Evolutionary conservation across 1,140 invertebrate species (phyloP).

Genomic region (Lethrus apterus): DNA sequence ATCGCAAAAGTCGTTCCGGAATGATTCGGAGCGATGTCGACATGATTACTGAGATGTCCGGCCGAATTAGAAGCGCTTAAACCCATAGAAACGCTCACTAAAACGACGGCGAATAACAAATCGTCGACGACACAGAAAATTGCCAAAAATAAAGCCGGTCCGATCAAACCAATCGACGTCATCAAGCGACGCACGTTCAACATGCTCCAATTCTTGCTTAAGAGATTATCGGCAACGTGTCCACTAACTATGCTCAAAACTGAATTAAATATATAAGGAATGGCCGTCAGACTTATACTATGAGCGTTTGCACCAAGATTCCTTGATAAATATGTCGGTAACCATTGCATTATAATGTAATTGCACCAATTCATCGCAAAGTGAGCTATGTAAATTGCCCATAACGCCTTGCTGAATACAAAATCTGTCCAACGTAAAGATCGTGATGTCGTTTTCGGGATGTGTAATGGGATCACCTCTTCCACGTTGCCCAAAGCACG

Average conservation of each 20-base stretch:
- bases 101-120: conserved; percentile 62
- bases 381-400: conserved; percentile 73
- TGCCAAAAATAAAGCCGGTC: conserved; percentile 64
- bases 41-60: conserved; percentile 73
- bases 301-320: conserved; percentile 62
- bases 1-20: conserved; percentile 75
- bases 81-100: conserved; percentile 72
- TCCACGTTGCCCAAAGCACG: conserved; percentile 44
- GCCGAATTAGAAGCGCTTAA: conserved; percentile 72
- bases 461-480: conserved; percentile 59
- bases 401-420: conserved; percentile 63
- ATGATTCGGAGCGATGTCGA: conserved; percentile 72
- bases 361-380: conserved; percentile 82
- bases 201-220: conserved; percentile 58
- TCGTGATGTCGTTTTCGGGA: conserved; percentile 19
- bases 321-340: conserved; percentile 66
- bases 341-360: conserved; percentile 80
- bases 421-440: conserved; percentile 58
- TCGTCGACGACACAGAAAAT: conserved; percentile 69
- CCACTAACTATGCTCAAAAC: conserved; percentile 65
- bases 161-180: conserved; percentile 69
- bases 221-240: conserved; percentile 64
- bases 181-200: conserved; percentile 66
- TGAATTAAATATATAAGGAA: conserved; percentile 73
- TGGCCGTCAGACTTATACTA: conserved; percentile 68